phyloP scores from a whole-genome alignment of 2,797 vertebrate species.

The Mallotus villosus region DNA sequence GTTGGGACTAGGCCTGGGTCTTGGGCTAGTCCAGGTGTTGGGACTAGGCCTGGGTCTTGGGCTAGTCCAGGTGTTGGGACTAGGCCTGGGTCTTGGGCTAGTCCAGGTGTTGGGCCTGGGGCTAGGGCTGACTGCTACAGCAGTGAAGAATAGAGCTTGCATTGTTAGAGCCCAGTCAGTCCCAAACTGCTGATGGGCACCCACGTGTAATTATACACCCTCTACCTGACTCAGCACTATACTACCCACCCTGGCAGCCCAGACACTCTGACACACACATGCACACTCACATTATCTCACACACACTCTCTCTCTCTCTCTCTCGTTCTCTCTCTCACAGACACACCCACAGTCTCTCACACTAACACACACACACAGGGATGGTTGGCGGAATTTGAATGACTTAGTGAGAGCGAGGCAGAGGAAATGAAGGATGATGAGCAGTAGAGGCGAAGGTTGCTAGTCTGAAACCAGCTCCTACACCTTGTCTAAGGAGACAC shows the following conservation, averaged over 20 bases:
- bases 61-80: too few relatives aligned
- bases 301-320: slow-evolving; percentile 12
- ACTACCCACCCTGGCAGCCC: slow-evolving; percentile 41
- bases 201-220: slow-evolving; percentile 71
- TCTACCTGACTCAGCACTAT: slow-evolving; percentile 65
- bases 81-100: too few relatives aligned
- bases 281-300: slow-evolving; percentile 3
- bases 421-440: slow-evolving; percentile 26
- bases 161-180: slow-evolving; percentile 40
- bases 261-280: slow-evolving; percentile 5
- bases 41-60: too few relatives aligned
- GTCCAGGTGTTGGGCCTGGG: too few relatives aligned
- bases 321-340: slow-evolving; percentile 11
- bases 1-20: too few relatives aligned
- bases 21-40: too few relatives aligned
- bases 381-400: not conserved
- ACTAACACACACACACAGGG: slow-evolving; percentile 6
- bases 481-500: slow-evolving; percentile 31
- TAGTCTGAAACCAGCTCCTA: slow-evolving; percentile 30
- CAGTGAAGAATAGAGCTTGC: slow-evolving; percentile 41
- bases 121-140: not conserved
- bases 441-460: slow-evolving; percentile 20
- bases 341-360: slow-evolving; percentile 11
- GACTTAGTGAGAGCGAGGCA: slow-evolving; percentile 28
- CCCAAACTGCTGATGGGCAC: slow-evolving; percentile 64